Evolutionary conservation across 2,797 vertebrate genomes (phyloP).

Genomic region (Acipenser transmontanus): DNA sequence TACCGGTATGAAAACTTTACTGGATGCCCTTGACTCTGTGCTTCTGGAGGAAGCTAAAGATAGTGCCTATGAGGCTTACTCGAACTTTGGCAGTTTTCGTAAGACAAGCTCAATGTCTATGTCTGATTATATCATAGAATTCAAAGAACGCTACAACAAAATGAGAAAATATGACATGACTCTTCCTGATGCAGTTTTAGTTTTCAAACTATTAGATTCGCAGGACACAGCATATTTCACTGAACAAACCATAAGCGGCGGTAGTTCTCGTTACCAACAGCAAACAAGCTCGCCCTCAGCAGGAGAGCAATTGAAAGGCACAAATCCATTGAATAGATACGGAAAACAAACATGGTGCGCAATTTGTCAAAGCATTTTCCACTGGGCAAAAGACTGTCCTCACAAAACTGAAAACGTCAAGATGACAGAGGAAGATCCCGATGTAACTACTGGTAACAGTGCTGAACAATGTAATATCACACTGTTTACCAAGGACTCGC

Average conservation of each 20-base stretch:
- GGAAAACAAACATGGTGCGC: slow-evolving; percentile 17
- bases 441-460: background rate
- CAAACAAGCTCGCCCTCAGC: background rate
- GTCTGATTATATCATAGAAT: slow-evolving; percentile 20
- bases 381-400: background rate
- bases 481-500: slow-evolving; percentile 6
- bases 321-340: slow-evolving; percentile 20
- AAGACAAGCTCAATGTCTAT: slow-evolving; percentile 1
- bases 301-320: slow-evolving; percentile 8
- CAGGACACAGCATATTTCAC: slow-evolving; percentile 10
- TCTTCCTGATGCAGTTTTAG: slow-evolving; percentile 19
- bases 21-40: slow-evolving; percentile 19
- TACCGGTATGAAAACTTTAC: slow-evolving; percentile 13
- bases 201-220: slow-evolving; percentile 22
- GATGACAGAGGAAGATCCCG: background rate
- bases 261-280: background rate
- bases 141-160: slow-evolving; percentile 7
- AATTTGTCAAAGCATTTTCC: slow-evolving; percentile 18
- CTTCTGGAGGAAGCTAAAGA: slow-evolving; percentile 25
- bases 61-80: slow-evolving; percentile 15
- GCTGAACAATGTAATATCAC: slow-evolving; percentile 8
- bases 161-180: slow-evolving; percentile 18
- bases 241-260: background rate
- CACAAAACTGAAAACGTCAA: background rate
- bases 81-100: slow-evolving; percentile 8